Evolutionary conservation across 2,888 invertebrate genomes (phyloP), one percentile per base, ranked within the genome.

Genomic region (Eupithecia subumbrata): DNA sequence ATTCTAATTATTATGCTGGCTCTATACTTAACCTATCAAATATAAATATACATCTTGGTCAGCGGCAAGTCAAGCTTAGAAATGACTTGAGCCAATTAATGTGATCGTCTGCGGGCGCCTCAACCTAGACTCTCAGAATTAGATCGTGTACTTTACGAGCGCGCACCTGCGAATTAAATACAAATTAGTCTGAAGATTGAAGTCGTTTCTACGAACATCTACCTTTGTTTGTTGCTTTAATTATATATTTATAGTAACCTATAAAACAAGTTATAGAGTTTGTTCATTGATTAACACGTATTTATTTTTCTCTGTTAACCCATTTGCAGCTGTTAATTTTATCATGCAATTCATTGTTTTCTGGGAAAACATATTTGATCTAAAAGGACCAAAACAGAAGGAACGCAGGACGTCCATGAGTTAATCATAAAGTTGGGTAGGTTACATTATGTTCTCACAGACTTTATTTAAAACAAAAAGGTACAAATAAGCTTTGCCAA

Each of bases 91-190:
- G 9, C 8, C 60, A 60, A 22, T 40, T 71, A 73, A 67, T 45
- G 73, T 75, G 77, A 72, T 67, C 75, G 76, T 76, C 69, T 73
- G 74, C 68, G 30, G 67, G 37, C 73, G 66, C 70, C 68, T 68
- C 66, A 73, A 64, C 8, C 64, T 64, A 40, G 67, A 67, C 52
- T 73, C 74, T 60, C 75, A 25, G 75, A 71, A 72, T 75, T 71
- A 76, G 77, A 77, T 78, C 73, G 76, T 71, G 76, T 66, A 71
- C 72, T 78, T 80, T 79, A 80, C 76, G 72, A 74, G 69, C 75
- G 74, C 73, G 74, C 80, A 80, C 79, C 80, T 79, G 79, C 78
- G 72, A 73, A 74, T 76, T 80, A 76, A 73, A 79, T 74, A 76
- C 70, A 68, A 75, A 76, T 78, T 71, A 76, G 73, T 76, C n/a